Percentiles rank a stretch among this genome's conserved stretches.
These are phyloP conservation scores for Bathynomus jamesi DNA, from an alignment of 1,140 invertebrate species.

Conservation along the genomic window DNA sequence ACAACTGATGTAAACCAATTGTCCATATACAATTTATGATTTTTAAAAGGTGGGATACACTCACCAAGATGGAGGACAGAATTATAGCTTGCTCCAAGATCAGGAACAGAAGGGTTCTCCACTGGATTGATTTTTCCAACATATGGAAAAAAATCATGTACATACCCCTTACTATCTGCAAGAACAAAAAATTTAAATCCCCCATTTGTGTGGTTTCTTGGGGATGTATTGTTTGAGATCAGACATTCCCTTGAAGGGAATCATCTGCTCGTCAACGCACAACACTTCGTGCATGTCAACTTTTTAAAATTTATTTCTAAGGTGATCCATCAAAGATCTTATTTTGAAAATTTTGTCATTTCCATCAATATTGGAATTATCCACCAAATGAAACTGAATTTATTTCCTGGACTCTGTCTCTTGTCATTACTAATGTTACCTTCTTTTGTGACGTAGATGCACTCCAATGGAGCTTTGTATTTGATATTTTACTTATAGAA, in stretches of 20 bases:
- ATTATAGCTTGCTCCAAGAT: constrained; percentile 30
- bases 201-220: constrained; percentile 37
- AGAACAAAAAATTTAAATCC: constrained; percentile 35
- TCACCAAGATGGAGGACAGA: constrained; percentile 6
- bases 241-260: constrained; percentile 32
- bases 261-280: constrained; percentile 27
- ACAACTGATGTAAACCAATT: background rate
- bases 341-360: constrained; percentile 20
- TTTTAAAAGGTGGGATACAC: background rate
- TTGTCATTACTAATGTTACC: constrained; percentile 13
- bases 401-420: constrained; percentile 16
- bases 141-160: constrained; percentile 38
- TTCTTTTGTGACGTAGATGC: background rate
- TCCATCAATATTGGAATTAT: constrained; percentile 4
- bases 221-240: constrained; percentile 32
- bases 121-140: constrained; percentile 12
- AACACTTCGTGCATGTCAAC: constrained; percentile 14
- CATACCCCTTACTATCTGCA: constrained; percentile 23
- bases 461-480: constrained; percentile 17
- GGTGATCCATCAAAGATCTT: constrained; percentile 9
- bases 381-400: constrained; percentile 12
- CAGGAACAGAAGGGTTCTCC: constrained; percentile 19
- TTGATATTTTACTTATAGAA: constrained; percentile 13
- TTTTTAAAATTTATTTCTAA: constrained; percentile 9
- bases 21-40: background rate